Percentiles rank a stretch among this genome's conserved stretches.
Evolutionary conservation across 1,140 invertebrate genomes (phyloP).

Genomic region (Neodiprion pinetum): DNA sequence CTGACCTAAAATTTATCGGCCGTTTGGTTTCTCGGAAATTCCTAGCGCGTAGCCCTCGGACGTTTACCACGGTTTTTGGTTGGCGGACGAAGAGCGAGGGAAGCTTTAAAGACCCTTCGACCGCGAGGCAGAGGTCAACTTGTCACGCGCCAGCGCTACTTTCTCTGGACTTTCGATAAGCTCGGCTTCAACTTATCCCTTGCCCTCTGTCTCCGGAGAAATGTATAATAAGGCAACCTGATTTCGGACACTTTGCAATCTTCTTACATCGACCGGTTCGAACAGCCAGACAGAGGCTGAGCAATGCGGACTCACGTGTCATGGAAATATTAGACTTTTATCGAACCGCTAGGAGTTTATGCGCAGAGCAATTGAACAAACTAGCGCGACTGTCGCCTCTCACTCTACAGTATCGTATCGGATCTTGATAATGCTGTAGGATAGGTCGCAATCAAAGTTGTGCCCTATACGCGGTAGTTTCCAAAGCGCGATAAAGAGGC

Average conservation of each 20-base stretch:
- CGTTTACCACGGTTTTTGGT: not conserved
- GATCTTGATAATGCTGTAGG: too few species aligned
- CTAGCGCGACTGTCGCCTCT: too few species aligned
- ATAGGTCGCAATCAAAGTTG: too few species aligned
- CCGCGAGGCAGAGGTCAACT: not conserved
- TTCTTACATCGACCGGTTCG: too few species aligned
- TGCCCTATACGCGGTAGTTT: too few species aligned
- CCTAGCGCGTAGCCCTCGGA: slow-evolving; percentile 3
- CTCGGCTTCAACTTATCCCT: not conserved
- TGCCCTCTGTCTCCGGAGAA: not conserved
- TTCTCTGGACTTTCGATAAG: not conserved
- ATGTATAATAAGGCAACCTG: not conserved
- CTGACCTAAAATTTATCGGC: not conserved
- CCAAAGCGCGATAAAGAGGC: too few species aligned
- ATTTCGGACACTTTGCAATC: not conserved
- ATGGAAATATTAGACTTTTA: too few species aligned
- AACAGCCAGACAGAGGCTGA: too few species aligned
- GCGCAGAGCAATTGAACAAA: too few species aligned
- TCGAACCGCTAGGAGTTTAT: too few species aligned
- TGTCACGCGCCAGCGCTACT: not conserved
- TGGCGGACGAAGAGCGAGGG: not conserved
- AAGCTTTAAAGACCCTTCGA: not conserved
- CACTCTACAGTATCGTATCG: too few species aligned
- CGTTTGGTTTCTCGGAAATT: not conserved
- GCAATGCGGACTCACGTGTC: too few species aligned